Conservation (phyloP, 2,113 vertebrate species). For the Pangasianodon hypophthalmus region DNA sequence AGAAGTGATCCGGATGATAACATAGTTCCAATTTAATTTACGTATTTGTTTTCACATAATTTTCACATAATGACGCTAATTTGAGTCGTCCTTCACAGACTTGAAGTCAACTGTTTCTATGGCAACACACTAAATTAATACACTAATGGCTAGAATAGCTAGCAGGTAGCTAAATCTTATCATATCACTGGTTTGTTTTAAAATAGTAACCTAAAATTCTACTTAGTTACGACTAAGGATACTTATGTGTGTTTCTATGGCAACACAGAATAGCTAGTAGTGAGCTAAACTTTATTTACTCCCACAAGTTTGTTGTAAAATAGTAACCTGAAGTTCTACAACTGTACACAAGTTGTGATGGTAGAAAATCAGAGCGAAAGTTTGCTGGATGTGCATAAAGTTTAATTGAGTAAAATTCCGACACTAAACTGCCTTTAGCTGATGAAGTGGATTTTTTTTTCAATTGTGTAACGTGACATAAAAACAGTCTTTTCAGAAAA, state of each 20-base stretch:
- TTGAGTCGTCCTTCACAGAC: neutral
- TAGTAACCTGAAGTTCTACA: too few relatives aligned
- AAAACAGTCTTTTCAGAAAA: too few relatives aligned
- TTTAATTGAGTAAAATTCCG: neutral
- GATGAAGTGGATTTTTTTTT: too few relatives aligned
- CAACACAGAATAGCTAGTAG: neutral
- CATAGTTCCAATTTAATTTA: neutral
- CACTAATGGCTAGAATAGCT: neutral
- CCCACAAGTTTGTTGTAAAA: neutral
- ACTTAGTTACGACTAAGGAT: neutral
- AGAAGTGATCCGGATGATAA: neutral
- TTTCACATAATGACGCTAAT: neutral
- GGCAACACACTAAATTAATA: neutral
- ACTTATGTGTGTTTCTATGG: neutral
- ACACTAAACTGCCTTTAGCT: too few relatives aligned
- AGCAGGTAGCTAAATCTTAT: neutral
- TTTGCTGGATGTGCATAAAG: neutral
- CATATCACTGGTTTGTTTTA: neutral
- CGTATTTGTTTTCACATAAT: neutral
- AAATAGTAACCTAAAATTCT: neutral
- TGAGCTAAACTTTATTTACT: too few relatives aligned
- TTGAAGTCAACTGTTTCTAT: neutral
- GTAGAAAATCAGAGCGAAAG: neutral
- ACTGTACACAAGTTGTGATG: neutral
- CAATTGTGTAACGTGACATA: too few relatives aligned